Conservation (phyloP, 2,797 vertebrate species). For the Coracias cyanogaster region DNA sequence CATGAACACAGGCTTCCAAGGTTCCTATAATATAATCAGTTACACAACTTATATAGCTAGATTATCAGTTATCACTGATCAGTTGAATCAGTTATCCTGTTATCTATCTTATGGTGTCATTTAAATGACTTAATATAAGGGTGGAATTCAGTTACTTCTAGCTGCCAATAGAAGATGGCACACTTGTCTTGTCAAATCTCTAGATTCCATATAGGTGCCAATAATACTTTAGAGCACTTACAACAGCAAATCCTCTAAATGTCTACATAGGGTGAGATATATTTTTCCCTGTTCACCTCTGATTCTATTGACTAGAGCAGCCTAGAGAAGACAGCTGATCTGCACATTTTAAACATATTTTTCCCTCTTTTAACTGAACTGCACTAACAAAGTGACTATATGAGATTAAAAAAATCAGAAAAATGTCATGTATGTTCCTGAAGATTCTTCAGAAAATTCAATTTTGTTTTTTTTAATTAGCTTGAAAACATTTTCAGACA, state of each 20-base stretch:
- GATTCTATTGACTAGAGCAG: not conserved
- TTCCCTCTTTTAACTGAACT: not conserved
- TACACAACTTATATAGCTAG: not conserved
- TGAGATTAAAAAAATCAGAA: not conserved
- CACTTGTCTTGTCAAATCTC: not conserved
- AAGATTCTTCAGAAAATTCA: not conserved
- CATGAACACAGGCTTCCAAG: accelerated
- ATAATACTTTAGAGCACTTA: not conserved
- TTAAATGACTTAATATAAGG: not conserved
- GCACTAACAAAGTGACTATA: not conserved
- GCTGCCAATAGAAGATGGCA: not conserved
- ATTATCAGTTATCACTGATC: not conserved
- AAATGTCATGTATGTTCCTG: not conserved
- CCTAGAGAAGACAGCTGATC: not conserved
- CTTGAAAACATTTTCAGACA: not conserved
- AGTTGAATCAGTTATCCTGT: not conserved
- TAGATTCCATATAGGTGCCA: not conserved
- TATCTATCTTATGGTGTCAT: not conserved
- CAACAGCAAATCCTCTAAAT: not conserved
- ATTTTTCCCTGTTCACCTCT: not conserved
- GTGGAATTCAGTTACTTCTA: not conserved
- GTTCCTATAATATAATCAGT: not conserved
- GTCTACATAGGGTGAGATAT: not conserved
- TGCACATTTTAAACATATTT: not conserved
- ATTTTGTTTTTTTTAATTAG: not conserved